Evolutionary conservation across 2,888 invertebrate species (phyloP).

Genomic region (Drosophila anceps): DNA sequence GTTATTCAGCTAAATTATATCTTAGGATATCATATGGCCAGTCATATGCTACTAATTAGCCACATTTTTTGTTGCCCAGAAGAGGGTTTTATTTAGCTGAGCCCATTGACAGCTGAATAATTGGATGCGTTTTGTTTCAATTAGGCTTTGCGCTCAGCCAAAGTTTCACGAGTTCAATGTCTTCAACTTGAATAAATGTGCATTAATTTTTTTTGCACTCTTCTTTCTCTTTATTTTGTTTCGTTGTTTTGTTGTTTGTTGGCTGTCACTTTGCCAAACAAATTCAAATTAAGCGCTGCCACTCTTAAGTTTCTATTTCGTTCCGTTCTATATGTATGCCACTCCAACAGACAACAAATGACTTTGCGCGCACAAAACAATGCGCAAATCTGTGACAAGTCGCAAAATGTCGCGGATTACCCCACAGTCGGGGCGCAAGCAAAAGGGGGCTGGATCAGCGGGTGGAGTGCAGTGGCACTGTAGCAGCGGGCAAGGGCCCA

Average conservation of each 20-base stretch:
- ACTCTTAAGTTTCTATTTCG: slow-evolving; percentile 31
- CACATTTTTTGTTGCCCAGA: neutral
- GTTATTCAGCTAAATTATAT: slow-evolving; percentile 23
- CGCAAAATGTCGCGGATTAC: slow-evolving; percentile 72
- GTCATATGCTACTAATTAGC: slow-evolving; percentile 5
- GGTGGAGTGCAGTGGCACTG: slow-evolving; percentile 6
- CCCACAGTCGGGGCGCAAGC: slow-evolving; percentile 4
- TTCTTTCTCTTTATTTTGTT: slow-evolving; percentile 1
- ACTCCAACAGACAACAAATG: slow-evolving; percentile 49
- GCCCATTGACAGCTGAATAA: slow-evolving; percentile 17
- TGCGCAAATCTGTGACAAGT: slow-evolving; percentile 63
- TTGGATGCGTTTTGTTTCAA: slow-evolving; percentile 38
- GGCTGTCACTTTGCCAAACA: slow-evolving; percentile 56
- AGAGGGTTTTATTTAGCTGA: neutral
- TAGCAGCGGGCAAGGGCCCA: slow-evolving; percentile 5
- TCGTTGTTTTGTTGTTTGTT: slow-evolving; percentile 1
- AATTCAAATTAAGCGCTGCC: slow-evolving; percentile 67
- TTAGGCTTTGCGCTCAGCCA: slow-evolving; percentile 20
- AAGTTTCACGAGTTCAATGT: slow-evolving; percentile 8
- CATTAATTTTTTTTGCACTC: slow-evolving; percentile 29
- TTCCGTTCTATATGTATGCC: slow-evolving; percentile 22
- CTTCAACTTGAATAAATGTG: slow-evolving; percentile 36
- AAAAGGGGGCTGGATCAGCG: slow-evolving; percentile 4
- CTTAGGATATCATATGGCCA: neutral
- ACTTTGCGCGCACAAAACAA: slow-evolving; percentile 50